Base-by-base conservation (phyloP, 53 echinoderm and acorn worm genomes). In the Arbacia lixula region DNA sequence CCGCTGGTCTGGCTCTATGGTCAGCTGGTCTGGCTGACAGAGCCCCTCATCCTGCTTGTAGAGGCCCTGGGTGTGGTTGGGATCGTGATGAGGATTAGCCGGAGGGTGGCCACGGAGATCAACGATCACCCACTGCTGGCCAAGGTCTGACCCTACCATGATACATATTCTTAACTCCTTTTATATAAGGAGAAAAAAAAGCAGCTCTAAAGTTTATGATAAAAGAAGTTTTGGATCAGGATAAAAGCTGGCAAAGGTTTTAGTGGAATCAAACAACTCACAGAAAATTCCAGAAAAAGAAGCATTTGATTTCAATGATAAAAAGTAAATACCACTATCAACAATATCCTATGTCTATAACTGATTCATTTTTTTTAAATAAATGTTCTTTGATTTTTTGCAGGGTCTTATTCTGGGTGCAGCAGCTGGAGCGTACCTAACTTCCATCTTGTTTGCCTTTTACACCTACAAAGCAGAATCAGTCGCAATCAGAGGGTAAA, bases 1-100 rank as follows among this genome's bases (percentile, higher is more conserved):
- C 68, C 88, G 1, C 74, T 94, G 53, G 87, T 98, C 37, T 94
- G 94, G 98, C 57, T 90, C 3, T 98, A 94, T 29, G 92, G 89
- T 68, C 92, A 98, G 68, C 62, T 94, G 40, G 90, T 98, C 40
- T 98, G 92, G 98, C 36, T 92, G 14, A 88, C 92, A 12, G 98
- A 98, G 60, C 98, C 98, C 0, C 66, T 94, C 25, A 60, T 98
- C 36, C 74, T 98, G 66, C 83, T 91, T 31, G 68, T 98, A 17
- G 98, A 98, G 84, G 98, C 94, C 19, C 58, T 98, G 40, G 90
- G 89, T 31, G 84, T 98, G 34, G 90, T 98, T 5, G 36, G 89
- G 21, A 69, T 94, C 32, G 79, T 86, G 14, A 85, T 88, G 16
- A 53, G 62, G 52, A 83, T 85, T 21, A 94, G 98, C 62, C 85